Conservation (phyloP, 1,140 invertebrate genomes). For the Druon quercuslanigerum region DNA sequence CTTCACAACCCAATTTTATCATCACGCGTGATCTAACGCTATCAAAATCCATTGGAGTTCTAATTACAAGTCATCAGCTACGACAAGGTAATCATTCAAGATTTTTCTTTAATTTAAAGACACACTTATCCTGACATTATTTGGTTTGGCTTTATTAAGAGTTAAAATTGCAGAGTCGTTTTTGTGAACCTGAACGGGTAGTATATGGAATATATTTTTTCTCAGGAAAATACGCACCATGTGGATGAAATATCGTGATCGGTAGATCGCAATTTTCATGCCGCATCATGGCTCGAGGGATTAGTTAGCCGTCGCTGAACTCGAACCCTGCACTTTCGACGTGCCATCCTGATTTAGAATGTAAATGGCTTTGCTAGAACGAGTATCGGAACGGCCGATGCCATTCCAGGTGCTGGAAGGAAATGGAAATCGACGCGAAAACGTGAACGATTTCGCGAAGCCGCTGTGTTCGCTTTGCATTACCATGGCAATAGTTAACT, state of each 20-base stretch:
- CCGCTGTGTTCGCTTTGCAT: constrained; percentile 31
- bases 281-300: constrained; percentile 32
- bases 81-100: neutral
- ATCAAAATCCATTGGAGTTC: neutral
- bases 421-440: constrained; percentile 42
- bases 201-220: constrained; percentile 28
- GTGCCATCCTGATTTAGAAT: constrained; percentile 37
- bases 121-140: neutral
- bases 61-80: neutral
- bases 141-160: neutral
- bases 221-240: constrained; percentile 39
- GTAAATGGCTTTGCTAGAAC: constrained; percentile 39
- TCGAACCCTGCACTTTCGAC: constrained; percentile 38
- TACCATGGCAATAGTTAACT: constrained; percentile 44
- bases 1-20: constrained; percentile 7
- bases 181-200: neutral
- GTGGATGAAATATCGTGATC: constrained; percentile 34
- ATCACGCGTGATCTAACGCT: neutral
- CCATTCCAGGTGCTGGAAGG: constrained; percentile 43
- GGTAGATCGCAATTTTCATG: constrained; percentile 35
- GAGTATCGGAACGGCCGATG: constrained; percentile 32
- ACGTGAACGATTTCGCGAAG: constrained; percentile 36
- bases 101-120: neutral
- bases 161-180: neutral
- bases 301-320: constrained; percentile 38